Base-by-base conservation (phyloP, 1,140 invertebrate genomes). In the Philotrypesis tridentata region DNA sequence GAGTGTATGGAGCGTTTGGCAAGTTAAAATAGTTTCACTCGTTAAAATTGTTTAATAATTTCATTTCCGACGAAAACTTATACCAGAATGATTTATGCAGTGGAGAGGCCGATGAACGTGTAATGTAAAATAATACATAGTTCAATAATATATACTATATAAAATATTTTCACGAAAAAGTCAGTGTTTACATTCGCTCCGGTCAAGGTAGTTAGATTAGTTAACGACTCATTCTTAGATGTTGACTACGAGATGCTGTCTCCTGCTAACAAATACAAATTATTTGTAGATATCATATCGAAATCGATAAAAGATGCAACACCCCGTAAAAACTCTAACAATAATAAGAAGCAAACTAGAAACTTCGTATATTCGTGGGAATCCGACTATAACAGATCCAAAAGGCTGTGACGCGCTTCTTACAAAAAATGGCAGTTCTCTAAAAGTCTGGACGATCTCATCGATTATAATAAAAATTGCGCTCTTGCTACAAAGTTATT, bases 341-440 rank as follows among this genome's bases (percentile, higher is more conserved):
- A 11, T 25, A 29, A 55, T 29, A 23, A 33, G 29, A 33, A 33
- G 17, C 17, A 5, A 71, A 27, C 21, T 12, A 60, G n/a, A 72
- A 80, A 73, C 23, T 55, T 70, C 3, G n/a, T 40, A 12, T 33
- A 55, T 27, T 80, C 70, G 79, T 80, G 68, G 55, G 43, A 80
- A 25, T 25, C 3, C 2, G 79, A 80, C n/a, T 73, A 70, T 25
- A 25, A 33, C 11, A 70, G 55, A 48, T 6, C 55, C 12, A 79
- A 37, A 33, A 37, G 77, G 11, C 33, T 68, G 6, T 14, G 77
- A 12, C 17, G 23, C 6, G 37, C 37, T 65, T 31, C 67, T 12
- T 65, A n/a, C 11, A 79, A 70, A 68, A 79, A 70, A 33, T 79
- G 77, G 77, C 0, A 65, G n/a, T 70, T 48, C 23, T 33, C 76